Conservation (phyloP, 2,797 vertebrate species). For the Chelon labrosus region DNA sequence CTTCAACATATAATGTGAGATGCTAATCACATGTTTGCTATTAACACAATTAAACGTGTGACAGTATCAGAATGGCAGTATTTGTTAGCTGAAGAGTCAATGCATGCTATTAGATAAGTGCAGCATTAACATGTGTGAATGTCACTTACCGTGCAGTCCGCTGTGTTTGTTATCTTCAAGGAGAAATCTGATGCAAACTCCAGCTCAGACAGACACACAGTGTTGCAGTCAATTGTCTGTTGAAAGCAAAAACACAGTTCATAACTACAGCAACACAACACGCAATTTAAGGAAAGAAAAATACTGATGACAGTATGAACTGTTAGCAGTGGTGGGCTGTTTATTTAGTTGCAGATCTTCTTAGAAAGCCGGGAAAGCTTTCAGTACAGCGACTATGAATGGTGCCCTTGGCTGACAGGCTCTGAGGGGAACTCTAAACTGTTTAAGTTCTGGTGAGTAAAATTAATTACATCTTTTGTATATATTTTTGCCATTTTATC, state of each 20-base stretch:
- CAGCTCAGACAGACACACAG: slow-evolving; percentile 86
- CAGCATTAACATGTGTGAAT: not conserved
- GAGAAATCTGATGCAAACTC: slow-evolving; percentile 92
- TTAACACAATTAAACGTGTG: not conserved
- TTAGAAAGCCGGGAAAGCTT: too few species aligned
- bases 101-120: not conserved
- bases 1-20: not conserved
- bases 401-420: too few species aligned
- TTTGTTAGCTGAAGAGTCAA: not conserved
- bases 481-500: too few species aligned
- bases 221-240: slow-evolving; percentile 91
- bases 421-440: too few species aligned
- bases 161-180: slow-evolving; percentile 85
- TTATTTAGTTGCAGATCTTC: too few species aligned
- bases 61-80: not conserved
- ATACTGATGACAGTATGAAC: not conserved
- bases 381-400: too few species aligned
- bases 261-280: not conserved
- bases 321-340: too few species aligned
- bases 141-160: slow-evolving; percentile 89
- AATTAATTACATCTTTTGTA: too few species aligned
- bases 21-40: not conserved
- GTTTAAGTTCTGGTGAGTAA: too few species aligned
- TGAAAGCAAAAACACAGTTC: slow-evolving; percentile 21
- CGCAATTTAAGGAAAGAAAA: too few species aligned